A percentile compares a stretch with the other conserved stretches of the same genome.
Conservation (phyloP, 2,888 invertebrate species). For the Syrista parreyssii region DNA sequence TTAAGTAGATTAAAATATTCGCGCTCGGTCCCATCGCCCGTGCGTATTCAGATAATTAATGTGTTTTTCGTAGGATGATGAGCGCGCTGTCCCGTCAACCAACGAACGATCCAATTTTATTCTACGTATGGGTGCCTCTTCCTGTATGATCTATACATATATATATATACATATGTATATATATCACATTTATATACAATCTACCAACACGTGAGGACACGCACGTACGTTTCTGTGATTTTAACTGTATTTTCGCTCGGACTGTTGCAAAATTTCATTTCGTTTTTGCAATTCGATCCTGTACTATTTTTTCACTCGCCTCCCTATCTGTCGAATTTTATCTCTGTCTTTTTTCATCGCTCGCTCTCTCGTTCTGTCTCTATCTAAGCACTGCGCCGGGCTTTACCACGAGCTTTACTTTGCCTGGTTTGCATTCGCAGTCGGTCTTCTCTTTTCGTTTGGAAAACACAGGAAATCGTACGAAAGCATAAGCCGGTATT, state of each 20-base stretch:
- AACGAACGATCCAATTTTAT: constrained; percentile 35
- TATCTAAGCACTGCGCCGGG: neutral
- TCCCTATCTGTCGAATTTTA: neutral
- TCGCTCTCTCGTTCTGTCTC: no score
- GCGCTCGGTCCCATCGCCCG: constrained; percentile 27
- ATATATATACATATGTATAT: no score
- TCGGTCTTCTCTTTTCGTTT: no score
- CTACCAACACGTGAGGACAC: constrained; percentile 17
- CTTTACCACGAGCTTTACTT: no score
- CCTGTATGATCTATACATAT: no score
- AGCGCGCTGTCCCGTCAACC: constrained; percentile 1
- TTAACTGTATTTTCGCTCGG: constrained; percentile 50
- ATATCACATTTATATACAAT: no score
- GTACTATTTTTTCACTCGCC: constrained; percentile 10
- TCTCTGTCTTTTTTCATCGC: constrained; percentile 1
- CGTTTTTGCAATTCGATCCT: constrained; percentile 22
- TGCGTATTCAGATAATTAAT: constrained; percentile 59
- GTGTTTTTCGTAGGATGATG: constrained; percentile 42
- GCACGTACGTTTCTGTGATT: constrained; percentile 33
- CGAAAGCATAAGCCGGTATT: no score
- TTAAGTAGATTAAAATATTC: constrained; percentile 65
- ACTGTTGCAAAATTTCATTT: constrained; percentile 36
- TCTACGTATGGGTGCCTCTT: no score
- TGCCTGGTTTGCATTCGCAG: no score
- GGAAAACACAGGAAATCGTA: no score